Evolutionary conservation across 2,797 vertebrate genomes (phyloP).

Genomic region (Hafferia zeledoni): DNA sequence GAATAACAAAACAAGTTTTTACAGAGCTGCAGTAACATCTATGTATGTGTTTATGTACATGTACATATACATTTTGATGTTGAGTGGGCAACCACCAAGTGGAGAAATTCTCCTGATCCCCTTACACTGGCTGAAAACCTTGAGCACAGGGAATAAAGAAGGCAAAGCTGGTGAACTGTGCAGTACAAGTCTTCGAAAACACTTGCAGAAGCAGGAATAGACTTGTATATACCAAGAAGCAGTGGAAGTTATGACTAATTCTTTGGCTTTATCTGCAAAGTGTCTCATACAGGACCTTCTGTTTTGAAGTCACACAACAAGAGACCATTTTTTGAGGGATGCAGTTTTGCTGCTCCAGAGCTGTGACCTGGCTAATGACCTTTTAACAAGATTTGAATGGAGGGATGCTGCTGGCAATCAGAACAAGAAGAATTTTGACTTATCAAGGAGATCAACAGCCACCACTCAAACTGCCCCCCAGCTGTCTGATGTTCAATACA

Average conservation of each 20-base stretch:
- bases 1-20: not conserved
- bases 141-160: not conserved
- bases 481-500: not conserved
- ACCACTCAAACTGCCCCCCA: not conserved
- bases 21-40: not conserved
- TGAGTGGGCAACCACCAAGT: not conserved
- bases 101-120: not conserved
- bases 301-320: not conserved
- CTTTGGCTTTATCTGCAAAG: not conserved
- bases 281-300: not conserved
- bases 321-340: not conserved
- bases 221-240: fast-evolving
- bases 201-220: not conserved
- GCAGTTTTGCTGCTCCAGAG: not conserved
- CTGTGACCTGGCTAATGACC: not conserved
- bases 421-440: not conserved
- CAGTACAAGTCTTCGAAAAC: not conserved
- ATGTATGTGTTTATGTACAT: fast-evolving
- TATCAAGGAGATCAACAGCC: not conserved
- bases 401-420: not conserved
- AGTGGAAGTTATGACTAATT: not conserved
- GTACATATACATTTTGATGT: fast-evolving
- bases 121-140: not conserved
- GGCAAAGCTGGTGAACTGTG: not conserved
- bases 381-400: not conserved